phyloP scores from a whole-genome alignment of 2,113 vertebrate species.

The Pleuronectes platessa region DNA sequence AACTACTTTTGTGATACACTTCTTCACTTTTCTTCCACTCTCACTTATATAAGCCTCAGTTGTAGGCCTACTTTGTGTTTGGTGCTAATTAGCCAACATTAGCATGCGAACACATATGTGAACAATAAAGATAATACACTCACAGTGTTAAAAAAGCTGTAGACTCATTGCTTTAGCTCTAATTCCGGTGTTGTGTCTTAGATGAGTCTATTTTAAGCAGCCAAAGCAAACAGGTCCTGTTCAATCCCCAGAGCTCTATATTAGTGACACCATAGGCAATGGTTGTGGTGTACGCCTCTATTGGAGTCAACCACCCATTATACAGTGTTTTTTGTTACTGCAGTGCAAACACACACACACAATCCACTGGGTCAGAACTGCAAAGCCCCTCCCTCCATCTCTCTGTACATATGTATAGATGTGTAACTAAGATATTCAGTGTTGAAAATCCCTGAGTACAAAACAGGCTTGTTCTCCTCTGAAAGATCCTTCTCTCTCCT shows the following conservation, averaged over 20 bases:
- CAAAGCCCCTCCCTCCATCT: constrained; percentile 29
- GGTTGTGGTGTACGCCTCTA: constrained; percentile 31
- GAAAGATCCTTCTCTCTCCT: constrained; percentile 24
- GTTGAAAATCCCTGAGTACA: constrained; percentile 40
- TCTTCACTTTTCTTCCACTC: not conserved
- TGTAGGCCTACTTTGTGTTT: not conserved
- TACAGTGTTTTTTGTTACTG: constrained; percentile 40
- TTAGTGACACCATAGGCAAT: constrained; percentile 29
- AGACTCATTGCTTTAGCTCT: too few species aligned
- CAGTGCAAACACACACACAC: constrained; percentile 29
- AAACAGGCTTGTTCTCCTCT: constrained; percentile 60
- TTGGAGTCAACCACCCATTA: constrained; percentile 58
- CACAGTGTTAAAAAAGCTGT: not conserved
- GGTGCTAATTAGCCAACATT: too few species aligned
- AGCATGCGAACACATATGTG: too few species aligned
- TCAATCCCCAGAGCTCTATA: constrained; percentile 34
- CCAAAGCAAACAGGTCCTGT: not conserved
- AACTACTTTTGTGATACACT: not conserved
- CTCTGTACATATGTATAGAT: constrained; percentile 20
- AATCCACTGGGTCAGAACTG: constrained; percentile 38
- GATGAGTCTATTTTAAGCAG: constrained; percentile 14
- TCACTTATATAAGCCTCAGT: not conserved
- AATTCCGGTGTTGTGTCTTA: not conserved
- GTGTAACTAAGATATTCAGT: constrained; percentile 42
- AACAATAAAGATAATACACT: not conserved